These are phyloP conservation scores for Menidia menidia DNA, from an alignment of 2,797 vertebrate genomes.

Conservation along the genomic window DNA sequence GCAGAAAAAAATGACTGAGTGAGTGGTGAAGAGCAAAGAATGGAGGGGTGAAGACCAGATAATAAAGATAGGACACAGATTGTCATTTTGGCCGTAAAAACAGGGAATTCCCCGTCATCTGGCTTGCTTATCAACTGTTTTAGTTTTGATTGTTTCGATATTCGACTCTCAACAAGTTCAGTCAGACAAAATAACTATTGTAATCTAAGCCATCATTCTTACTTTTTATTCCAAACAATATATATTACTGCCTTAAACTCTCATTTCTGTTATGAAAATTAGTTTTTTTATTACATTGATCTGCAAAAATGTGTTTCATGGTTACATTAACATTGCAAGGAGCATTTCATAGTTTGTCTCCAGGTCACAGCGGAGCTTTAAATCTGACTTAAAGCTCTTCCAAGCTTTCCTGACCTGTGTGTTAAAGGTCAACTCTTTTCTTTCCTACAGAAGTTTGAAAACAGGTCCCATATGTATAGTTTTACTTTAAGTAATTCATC, in stretches of 20 bases:
- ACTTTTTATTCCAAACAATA: no score
- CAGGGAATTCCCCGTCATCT: no score
- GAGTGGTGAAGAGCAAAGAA: slow-evolving; percentile 19
- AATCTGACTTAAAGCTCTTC: no score
- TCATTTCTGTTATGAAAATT: background rate
- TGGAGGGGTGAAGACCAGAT: background rate
- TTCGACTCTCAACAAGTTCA: background rate
- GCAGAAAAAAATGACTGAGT: slow-evolving; percentile 21
- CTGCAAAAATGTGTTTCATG: background rate
- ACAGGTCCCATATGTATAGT: background rate
- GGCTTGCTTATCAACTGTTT: background rate
- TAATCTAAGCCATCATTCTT: no score
- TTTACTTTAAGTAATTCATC: background rate
- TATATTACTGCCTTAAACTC: no score
- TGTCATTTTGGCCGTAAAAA: background rate
- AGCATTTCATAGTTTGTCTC: no score
- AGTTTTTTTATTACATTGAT: background rate
- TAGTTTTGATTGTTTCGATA: background rate
- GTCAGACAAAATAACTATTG: no score
- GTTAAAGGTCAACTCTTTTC: background rate
- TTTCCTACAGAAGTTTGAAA: background rate
- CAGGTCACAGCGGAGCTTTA: background rate
- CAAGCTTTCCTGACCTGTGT: background rate
- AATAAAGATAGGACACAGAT: slow-evolving; percentile 4
- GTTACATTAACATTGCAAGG: background rate